phyloP scores from a whole-genome alignment of 2,888 invertebrate genomes.

The Nomada fabriciana region DNA sequence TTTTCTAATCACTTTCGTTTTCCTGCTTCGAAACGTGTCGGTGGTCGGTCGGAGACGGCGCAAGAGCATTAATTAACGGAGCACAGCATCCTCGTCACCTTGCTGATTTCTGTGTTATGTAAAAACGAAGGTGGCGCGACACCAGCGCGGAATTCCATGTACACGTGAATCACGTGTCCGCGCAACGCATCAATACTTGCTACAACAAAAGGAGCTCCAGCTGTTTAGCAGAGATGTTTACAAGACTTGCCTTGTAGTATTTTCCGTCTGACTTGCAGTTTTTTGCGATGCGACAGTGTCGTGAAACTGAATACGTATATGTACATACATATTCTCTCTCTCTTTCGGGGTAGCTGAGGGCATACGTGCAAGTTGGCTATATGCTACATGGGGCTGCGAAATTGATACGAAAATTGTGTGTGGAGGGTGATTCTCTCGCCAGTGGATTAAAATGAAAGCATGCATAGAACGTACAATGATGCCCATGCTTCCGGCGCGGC shows the following conservation, averaged over 20 bases:
- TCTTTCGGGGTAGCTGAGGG: constrained; percentile 13
- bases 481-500: constrained; percentile 20
- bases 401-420: no score
- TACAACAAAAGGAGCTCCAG: constrained; percentile 1
- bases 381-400: no score
- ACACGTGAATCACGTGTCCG: constrained; percentile 8
- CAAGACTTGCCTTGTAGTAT: constrained; percentile 12
- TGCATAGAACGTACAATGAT: background rate
- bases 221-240: constrained; percentile 3
- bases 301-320: constrained; percentile 23
- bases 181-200: constrained; percentile 7
- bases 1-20: constrained; percentile 44
- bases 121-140: constrained; percentile 23
- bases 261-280: constrained; percentile 32
- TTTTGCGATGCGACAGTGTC: constrained; percentile 33
- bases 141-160: constrained; percentile 26
- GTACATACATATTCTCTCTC: no score
- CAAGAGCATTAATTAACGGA: constrained; percentile 48
- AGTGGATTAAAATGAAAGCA: no score
- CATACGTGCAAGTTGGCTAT: no score
- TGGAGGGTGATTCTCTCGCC: no score
- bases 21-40: background rate
- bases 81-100: constrained; percentile 43
- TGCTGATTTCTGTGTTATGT: constrained; percentile 59
- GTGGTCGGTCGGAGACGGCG: background rate